Evolutionary conservation across 2,113 vertebrate genomes (phyloP).

Genomic region (Carollia perspicillata): DNA sequence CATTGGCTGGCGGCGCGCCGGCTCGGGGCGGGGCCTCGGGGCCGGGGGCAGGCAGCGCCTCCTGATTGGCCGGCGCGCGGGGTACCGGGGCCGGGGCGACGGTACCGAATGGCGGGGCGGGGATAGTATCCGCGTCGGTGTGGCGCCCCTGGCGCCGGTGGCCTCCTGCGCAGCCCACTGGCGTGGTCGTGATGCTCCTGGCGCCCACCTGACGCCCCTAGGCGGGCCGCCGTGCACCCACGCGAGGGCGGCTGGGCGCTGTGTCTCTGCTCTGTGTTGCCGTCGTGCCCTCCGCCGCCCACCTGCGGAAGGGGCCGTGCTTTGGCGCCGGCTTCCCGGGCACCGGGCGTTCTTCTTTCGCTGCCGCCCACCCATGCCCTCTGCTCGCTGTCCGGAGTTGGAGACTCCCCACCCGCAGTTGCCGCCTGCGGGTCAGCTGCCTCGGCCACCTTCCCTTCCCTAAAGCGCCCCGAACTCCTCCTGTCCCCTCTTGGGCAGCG

Average conservation of each 20-base stretch:
- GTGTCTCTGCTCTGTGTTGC: no score
- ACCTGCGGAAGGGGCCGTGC: not conserved
- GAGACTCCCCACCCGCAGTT: not conserved
- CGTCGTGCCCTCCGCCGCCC: not conserved
- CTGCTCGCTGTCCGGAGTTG: accelerated
- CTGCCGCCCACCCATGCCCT: not conserved
- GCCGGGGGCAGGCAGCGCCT: not conserved
- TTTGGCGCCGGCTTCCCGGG: not conserved
- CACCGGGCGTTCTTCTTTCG: not conserved
- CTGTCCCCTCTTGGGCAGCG: not conserved
- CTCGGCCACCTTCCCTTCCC: not conserved
- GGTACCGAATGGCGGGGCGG: not conserved
- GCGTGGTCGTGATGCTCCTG: accelerated
- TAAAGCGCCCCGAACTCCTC: not conserved
- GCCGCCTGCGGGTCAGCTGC: not conserved
- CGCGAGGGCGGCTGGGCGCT: not conserved
- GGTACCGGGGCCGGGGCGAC: not conserved
- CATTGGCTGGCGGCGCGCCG: slow-evolving; percentile 69
- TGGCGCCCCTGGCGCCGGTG: accelerated
- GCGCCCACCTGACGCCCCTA: not conserved
- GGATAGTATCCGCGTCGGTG: not conserved
- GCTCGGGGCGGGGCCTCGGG: slow-evolving; percentile 41
- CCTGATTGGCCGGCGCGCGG: slow-evolving; percentile 20
- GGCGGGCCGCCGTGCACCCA: no score
- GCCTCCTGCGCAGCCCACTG: accelerated